Evolutionary conservation across 2,888 invertebrate species (phyloP), one percentile per base, ranked within the genome.

Genomic region (Geophilus truncorum): DNA sequence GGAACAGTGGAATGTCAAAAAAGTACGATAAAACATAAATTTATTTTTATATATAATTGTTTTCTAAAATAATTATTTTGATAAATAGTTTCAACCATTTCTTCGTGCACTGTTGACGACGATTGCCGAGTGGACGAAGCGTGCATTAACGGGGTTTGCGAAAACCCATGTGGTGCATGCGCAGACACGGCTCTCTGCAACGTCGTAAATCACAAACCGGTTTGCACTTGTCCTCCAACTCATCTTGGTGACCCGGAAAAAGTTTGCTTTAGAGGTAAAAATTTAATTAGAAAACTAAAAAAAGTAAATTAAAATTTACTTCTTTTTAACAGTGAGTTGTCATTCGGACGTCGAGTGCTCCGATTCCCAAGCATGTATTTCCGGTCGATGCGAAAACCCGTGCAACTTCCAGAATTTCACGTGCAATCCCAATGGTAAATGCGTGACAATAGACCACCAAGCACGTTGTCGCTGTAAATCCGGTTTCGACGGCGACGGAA

Each of bases 391-490:
- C 87, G 94, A 95, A 85, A 94, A 95, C 81, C 88, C 82, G 28
- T 83, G 81, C 51, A 75, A 76, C 75, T 40, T 82, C 80, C 93
- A 94, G n/a, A 90, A 91, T 85, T 70, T 70, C 9, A 70, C 70
- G 12, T 96, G 95, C 85, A 90, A 89, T 21, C 88, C 90, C 25
- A 95, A 95, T 85, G 89, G 92, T 0, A 94, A 95, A 83, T 96
- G 96, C 86, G 89, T 92, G 18, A 89, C 92, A 1, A 90, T 91
- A 84, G 92, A 93, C 85, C 96, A 96, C 86, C 90, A 93, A 82
- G 94, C 95, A 0, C 92, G 93, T 34, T 96, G 96, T 85, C 92
- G 95, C 82, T 96, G 96, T 85, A 90, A 92, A 28, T 93, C 94
- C 82, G 94, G 93, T 0, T 84, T 82, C 80, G 81, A 82, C 77